A percentile compares a stretch with the other conserved stretches of the same genome.
phyloP scores from a whole-genome alignment of 2,888 invertebrate genomes.

The Philonicus albiceps region DNA sequence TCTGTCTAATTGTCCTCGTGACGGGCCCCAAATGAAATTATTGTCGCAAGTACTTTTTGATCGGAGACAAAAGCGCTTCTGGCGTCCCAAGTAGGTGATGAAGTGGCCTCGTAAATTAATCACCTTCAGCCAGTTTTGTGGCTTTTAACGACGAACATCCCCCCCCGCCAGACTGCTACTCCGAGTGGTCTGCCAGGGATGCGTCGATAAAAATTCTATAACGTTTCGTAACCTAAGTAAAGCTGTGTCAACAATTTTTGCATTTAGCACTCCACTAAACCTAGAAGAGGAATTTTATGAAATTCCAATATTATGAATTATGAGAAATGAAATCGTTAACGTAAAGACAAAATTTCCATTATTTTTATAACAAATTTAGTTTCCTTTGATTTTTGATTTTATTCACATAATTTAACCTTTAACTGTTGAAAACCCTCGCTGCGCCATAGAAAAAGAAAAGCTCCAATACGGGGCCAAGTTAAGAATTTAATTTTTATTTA shows the following conservation, averaged over 20 bases:
- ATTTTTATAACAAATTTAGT: too few relatives aligned
- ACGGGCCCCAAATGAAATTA: slow-evolving; percentile 6
- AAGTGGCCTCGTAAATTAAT: slow-evolving; percentile 31
- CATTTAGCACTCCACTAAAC: background rate
- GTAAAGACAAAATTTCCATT: too few relatives aligned
- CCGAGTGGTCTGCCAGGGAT: background rate
- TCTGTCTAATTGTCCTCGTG: background rate
- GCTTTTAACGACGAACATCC: background rate
- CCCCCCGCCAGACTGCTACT: background rate
- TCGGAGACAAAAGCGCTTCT: slow-evolving; percentile 22
- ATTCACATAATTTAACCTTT: too few relatives aligned
- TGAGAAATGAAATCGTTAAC: background rate
- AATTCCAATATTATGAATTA: background rate
- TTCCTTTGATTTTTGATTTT: too few relatives aligned
- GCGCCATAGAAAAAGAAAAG: too few relatives aligned
- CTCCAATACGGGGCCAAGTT: too few relatives aligned
- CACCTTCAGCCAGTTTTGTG: slow-evolving; percentile 15
- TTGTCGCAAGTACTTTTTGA: slow-evolving; percentile 10
- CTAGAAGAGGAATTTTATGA: background rate
- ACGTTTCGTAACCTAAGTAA: background rate
- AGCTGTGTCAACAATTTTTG: background rate
- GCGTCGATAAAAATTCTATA: background rate
- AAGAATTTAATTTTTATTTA: too few relatives aligned
- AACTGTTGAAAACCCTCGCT: too few relatives aligned
- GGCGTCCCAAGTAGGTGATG: slow-evolving; percentile 15